Conservation (phyloP, 2,888 invertebrate genomes). For the Cryptus armator region DNA sequence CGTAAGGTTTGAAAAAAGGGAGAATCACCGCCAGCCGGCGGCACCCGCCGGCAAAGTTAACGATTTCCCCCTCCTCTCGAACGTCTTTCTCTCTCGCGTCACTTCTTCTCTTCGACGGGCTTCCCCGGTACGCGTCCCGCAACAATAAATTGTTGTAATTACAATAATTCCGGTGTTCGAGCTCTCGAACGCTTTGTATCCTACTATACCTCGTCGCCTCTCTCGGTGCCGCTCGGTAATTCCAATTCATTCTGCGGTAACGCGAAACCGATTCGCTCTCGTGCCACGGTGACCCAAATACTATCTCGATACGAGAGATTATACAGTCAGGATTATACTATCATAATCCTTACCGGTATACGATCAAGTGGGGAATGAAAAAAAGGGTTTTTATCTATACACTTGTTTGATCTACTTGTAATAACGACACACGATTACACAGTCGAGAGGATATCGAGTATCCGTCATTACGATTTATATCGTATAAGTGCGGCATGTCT, state of each 20-base stretch:
- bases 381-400: conserved; percentile 7
- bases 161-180: conserved; percentile 81
- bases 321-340: conserved; percentile 34
- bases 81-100: conserved; percentile 12
- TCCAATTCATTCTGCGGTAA: conserved; percentile 77
- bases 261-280: conserved; percentile 69
- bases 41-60: conserved; percentile 37
- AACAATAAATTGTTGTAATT: conserved; percentile 83
- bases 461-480: background rate
- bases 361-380: background rate
- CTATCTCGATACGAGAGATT: conserved; percentile 48
- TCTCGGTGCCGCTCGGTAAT: conserved; percentile 72
- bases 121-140: conserved; percentile 55
- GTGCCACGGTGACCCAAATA: conserved; percentile 76
- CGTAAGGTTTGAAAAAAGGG: background rate
- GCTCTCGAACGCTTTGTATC: conserved; percentile 59
- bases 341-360: background rate
- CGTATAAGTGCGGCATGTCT: background rate
- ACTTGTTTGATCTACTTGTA: conserved; percentile 10
- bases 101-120: conserved; percentile 40
- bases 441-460: no score
- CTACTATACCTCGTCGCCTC: conserved; percentile 75
- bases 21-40: conserved; percentile 47
- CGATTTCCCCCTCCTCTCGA: conserved; percentile 33
- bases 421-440: background rate